Conservation (phyloP, 2,797 vertebrate species). For the Nyctalus aviator region DNA sequence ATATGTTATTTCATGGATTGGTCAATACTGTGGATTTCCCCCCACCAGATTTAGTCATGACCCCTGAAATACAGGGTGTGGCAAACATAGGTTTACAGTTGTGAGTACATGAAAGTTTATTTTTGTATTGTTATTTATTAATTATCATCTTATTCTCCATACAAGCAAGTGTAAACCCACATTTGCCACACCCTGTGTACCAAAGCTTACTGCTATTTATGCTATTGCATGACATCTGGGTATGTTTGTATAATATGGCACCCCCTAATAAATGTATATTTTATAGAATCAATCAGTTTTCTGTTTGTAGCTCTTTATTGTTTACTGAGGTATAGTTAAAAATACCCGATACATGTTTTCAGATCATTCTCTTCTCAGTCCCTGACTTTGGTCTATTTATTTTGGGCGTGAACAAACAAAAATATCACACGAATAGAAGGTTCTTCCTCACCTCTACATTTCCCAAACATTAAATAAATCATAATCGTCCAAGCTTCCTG, state of each 20-base stretch:
- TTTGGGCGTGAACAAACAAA: constrained; percentile 51
- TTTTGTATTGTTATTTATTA: too few species aligned
- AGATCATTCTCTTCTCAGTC: background rate
- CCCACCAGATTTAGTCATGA: background rate
- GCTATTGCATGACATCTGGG: background rate
- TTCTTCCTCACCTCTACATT: constrained; percentile 6
- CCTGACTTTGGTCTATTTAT: constrained; percentile 31
- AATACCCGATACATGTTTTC: constrained; percentile 18
- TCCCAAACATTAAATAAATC: constrained; percentile 16
- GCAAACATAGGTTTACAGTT: too few species aligned
- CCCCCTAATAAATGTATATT: background rate
- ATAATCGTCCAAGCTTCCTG: background rate
- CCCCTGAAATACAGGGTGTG: background rate
- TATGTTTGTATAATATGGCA: background rate
- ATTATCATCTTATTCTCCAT: too few species aligned
- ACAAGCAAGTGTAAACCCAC: background rate
- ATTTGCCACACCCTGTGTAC: background rate
- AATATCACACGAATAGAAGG: background rate
- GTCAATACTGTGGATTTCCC: background rate
- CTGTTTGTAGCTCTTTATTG: background rate
- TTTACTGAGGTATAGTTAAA: background rate
- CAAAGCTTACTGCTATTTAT: background rate
- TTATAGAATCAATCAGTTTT: background rate
- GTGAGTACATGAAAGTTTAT: too few species aligned
- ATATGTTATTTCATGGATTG: background rate